Evolutionary conservation across 2,797 vertebrate species (phyloP), one percentile per base, ranked within the genome.

Genomic region (Monodelphis domestica): DNA sequence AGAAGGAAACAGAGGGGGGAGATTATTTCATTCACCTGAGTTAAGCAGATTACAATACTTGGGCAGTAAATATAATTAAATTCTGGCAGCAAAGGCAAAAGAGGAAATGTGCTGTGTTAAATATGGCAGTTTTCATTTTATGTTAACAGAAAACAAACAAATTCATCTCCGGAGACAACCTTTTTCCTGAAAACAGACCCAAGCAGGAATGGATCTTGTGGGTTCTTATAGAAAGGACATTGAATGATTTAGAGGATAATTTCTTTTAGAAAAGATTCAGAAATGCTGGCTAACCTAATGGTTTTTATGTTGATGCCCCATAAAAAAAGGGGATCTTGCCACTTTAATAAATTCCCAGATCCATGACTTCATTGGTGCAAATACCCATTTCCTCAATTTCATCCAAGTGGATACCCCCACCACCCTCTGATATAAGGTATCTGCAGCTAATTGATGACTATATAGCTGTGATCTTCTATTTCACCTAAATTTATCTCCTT

Each of bases 61-160:
- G 21, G n/a, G 87, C 59, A 91, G 28, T 89, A 78, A 87, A 88
- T 84, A 55, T 45, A 91, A 53, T 54, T 93, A 0, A 30, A 28
- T 91, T 90, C 93, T 92, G 92, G 53, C 54, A 94, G 93, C 3
- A 24, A 54, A 70, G 54, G 54, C 59, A 91, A 93, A 91, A 45
- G 26, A 30, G 26, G 54, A 55, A 91, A 87, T 51, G 54, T 78
- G 53, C 88, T 51, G 54, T 78, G 53, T 89, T 87, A 70, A 59
- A 90, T 1, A 53, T 57, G 70, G 90, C 33, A 50, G 24, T 33
- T 93, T 90, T 91, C n/a, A 15, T 84, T 95, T 94, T 38, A 57
- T 91, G 91, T 95, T 54, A 91, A 88, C 53, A 90, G 89, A n/a
- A 90, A 94, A 54, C 89, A 90, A 84, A 94, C 88, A 91, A 95